phyloP scores from a whole-genome alignment of 1,140 invertebrate species.

The Trachymyrmex septentrionalis region DNA sequence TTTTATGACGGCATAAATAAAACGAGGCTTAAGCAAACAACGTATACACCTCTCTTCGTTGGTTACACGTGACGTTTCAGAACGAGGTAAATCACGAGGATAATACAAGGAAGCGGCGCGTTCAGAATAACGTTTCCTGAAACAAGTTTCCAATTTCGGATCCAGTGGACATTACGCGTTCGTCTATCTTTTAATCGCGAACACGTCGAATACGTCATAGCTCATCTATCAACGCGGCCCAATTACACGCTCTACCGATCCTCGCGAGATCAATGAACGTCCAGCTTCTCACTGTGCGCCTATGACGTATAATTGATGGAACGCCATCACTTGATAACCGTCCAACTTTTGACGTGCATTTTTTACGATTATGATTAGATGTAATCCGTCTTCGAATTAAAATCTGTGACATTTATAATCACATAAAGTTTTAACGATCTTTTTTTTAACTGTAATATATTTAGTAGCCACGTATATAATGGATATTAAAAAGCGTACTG shows the following conservation, averaged over 20 bases:
- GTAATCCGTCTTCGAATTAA: not conserved
- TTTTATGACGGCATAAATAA: not conserved
- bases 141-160: conserved; percentile 47
- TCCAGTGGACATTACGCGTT: conserved; percentile 19
- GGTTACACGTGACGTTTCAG: conserved; percentile 1
- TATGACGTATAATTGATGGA: conserved; percentile 53
- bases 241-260: conserved; percentile 67
- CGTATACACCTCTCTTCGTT: not conserved
- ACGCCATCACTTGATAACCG: conserved; percentile 25
- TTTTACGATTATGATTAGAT: conserved; percentile 4
- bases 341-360: conserved; percentile 25
- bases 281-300: conserved; percentile 38
- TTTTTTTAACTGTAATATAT: not conserved
- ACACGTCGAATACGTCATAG: conserved; percentile 63
- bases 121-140: conserved; percentile 29
- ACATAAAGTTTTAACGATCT: not conserved
- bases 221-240: conserved; percentile 66
- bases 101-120: conserved; percentile 7
- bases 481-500: not conserved
- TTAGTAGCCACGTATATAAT: not conserved
- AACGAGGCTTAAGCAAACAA: not conserved
- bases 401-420: not conserved
- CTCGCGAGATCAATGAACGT: conserved; percentile 67
- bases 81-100: conserved; percentile 30
- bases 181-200: conserved; percentile 64